phyloP scores from a whole-genome alignment of 2,888 invertebrate genomes.

The Baccha elongata region DNA sequence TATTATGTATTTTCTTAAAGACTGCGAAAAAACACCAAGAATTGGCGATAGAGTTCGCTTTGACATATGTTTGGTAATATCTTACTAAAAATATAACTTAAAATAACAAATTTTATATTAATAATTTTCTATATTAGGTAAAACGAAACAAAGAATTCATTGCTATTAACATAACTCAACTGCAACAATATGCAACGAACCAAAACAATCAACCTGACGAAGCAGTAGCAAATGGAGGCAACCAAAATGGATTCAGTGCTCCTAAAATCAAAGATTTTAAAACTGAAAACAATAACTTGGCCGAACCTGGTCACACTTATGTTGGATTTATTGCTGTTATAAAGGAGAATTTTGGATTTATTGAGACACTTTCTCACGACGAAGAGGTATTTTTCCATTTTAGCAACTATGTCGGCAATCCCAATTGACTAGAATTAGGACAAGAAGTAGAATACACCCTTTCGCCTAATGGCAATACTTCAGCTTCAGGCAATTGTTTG shows the following conservation, averaged over 20 bases:
- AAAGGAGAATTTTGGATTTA: conserved; percentile 98
- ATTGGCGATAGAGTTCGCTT: conserved; percentile 94
- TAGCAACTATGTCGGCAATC: conserved; percentile 95
- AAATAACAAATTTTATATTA: neutral
- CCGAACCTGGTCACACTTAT: conserved; percentile 82
- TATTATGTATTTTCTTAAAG: conserved; percentile 92
- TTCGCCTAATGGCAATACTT: conserved; percentile 84
- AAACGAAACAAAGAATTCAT: conserved; percentile 93
- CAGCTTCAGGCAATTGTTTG: conserved; percentile 92
- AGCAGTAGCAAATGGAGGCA: conserved; percentile 73
- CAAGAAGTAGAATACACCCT: conserved; percentile 96
- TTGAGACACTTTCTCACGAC: conserved; percentile 96
- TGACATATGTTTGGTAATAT: conserved; percentile 89
- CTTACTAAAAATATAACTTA: neutral
- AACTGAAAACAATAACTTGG: conserved; percentile 81
- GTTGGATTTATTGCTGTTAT: conserved; percentile 97
- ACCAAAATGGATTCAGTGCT: conserved; percentile 77
- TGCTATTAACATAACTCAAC: conserved; percentile 88
- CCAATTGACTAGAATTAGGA: conserved; percentile 93
- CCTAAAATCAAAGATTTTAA: conserved; percentile 80
- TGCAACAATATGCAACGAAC: conserved; percentile 73
- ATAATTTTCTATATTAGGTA: conserved; percentile 82
- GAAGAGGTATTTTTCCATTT: conserved; percentile 99
- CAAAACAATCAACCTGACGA: conserved; percentile 73
- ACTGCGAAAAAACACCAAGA: conserved; percentile 93